Evolutionary conservation across 1,140 invertebrate genomes (phyloP).

Genomic region (Drosophila pruinosa): DNA sequence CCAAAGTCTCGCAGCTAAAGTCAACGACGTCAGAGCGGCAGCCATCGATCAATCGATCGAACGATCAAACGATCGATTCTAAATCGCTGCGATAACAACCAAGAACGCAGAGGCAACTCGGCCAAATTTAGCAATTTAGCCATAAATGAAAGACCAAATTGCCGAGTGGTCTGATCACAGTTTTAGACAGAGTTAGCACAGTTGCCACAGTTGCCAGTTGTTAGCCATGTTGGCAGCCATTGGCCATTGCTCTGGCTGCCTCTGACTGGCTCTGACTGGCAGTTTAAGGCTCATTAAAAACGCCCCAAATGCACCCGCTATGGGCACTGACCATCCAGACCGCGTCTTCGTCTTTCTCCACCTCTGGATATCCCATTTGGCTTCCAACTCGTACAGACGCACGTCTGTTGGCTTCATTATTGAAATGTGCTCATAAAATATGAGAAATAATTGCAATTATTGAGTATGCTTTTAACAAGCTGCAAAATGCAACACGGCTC

Average conservation of each 20-base stretch:
- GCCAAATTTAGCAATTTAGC: constrained; percentile 76
- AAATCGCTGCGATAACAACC: constrained; percentile 53
- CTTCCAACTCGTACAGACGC: not conserved
- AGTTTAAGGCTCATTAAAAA: constrained; percentile 71
- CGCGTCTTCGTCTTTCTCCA: not conserved
- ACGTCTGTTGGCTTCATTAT: constrained; percentile 59
- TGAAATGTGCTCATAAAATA: constrained; percentile 66
- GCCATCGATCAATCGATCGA: constrained; percentile 17
- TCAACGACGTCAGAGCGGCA: not conserved
- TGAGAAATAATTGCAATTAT: constrained; percentile 80
- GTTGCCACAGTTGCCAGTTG: constrained; percentile 7
- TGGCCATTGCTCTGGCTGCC: constrained; percentile 5
- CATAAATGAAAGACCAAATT: constrained; percentile 67
- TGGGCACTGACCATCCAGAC: constrained; percentile 8
- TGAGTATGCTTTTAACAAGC: constrained; percentile 56
- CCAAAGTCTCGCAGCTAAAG: not conserved
- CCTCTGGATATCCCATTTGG: not conserved
- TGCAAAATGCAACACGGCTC: constrained; percentile 20
- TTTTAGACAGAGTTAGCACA: not conserved
- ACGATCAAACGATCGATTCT: constrained; percentile 39
- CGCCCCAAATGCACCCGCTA: constrained; percentile 59
- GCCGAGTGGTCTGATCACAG: constrained; percentile 28
- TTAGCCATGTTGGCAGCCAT: constrained; percentile 1
- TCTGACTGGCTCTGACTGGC: constrained; percentile 42
- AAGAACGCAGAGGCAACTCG: constrained; percentile 12